A percentile compares a stretch with the other conserved stretches of the same genome.
These are phyloP conservation scores for Ptychochromis oligacanthus DNA, from an alignment of 2,113 vertebrate genomes.

Conservation along the genomic window DNA sequence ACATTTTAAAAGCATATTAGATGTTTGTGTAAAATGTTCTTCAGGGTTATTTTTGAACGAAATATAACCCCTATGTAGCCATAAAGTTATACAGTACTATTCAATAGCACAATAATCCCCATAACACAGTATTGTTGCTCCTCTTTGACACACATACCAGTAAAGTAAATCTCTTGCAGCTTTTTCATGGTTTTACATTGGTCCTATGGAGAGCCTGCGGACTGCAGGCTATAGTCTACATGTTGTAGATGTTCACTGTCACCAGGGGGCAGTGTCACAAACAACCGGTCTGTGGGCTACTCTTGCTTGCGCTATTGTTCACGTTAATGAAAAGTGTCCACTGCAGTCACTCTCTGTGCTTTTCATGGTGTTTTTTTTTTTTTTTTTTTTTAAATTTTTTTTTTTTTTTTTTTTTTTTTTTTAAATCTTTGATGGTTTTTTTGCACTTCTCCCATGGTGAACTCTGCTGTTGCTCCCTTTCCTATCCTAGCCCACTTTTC, in stretches of 20 bases:
- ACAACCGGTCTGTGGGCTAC: too few species aligned
- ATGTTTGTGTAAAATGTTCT: neutral
- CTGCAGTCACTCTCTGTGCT: too few species aligned
- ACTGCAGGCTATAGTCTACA: neutral
- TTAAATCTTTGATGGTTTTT: too few species aligned
- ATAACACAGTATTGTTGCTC: neutral
- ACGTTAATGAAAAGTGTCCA: too few species aligned
- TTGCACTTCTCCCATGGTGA: neutral
- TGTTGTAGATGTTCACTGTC: rapidly evolving
- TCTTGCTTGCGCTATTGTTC: too few species aligned
- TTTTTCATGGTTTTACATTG: neutral
- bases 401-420: too few species aligned
- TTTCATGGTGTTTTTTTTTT: too few species aligned
- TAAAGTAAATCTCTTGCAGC: neutral
- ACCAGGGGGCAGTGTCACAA: neutral
- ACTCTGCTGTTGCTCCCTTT: too few species aligned
- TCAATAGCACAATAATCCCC: neutral
- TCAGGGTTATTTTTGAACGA: neutral
- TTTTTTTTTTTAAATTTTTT: too few species aligned
- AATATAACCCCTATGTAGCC: neutral
- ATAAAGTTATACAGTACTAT: neutral
- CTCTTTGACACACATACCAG: neutral
- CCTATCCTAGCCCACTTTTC: neutral
- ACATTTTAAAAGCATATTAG: neutral
- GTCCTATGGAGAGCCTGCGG: neutral